These are phyloP conservation scores for Trachelus stipa DNA, from an alignment of 2,888 invertebrate genomes.

Conservation along the genomic window DNA sequence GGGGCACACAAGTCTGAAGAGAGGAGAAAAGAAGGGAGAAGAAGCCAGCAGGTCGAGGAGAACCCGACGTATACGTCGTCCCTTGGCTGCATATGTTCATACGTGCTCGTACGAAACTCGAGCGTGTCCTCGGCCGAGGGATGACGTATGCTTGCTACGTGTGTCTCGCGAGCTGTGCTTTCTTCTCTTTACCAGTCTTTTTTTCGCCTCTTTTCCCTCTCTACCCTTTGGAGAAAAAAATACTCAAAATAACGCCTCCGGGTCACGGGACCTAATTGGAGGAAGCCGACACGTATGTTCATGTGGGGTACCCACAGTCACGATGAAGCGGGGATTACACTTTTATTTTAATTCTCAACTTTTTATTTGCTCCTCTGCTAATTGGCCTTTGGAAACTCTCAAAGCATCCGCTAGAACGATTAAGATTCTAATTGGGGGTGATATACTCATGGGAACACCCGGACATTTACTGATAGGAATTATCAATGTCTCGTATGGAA, in stretches of 20 bases:
- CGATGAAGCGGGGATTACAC: slow-evolving; percentile 1
- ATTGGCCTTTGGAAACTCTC: neutral
- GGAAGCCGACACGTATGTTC: slow-evolving; percentile 7
- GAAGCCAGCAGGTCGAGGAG: neutral
- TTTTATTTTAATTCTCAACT: slow-evolving; percentile 3
- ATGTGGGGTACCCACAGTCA: neutral
- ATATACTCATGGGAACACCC: neutral
- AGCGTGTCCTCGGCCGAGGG: slow-evolving; percentile 14
- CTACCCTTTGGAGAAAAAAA: neutral
- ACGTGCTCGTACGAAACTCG: slow-evolving; percentile 1
- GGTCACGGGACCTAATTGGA: slow-evolving; percentile 6
- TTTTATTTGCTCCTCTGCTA: neutral
- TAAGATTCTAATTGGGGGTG: neutral
- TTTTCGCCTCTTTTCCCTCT: neutral
- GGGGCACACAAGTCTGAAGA: neutral
- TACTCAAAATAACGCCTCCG: slow-evolving; percentile 8
- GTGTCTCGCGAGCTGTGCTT: slow-evolving; percentile 12
- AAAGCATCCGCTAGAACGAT: neutral
- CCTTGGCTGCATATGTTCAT: neutral
- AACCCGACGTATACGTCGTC: slow-evolving; percentile 1
- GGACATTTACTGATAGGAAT: neutral
- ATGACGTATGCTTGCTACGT: slow-evolving; percentile 28
- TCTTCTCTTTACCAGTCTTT: neutral
- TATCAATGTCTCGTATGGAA: neutral
- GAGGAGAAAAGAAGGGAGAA: neutral